Percentiles rank a stretch among this genome's conserved stretches.
Evolutionary conservation across 2,888 invertebrate species (phyloP).

Genomic region (Drosophila emarginata): DNA sequence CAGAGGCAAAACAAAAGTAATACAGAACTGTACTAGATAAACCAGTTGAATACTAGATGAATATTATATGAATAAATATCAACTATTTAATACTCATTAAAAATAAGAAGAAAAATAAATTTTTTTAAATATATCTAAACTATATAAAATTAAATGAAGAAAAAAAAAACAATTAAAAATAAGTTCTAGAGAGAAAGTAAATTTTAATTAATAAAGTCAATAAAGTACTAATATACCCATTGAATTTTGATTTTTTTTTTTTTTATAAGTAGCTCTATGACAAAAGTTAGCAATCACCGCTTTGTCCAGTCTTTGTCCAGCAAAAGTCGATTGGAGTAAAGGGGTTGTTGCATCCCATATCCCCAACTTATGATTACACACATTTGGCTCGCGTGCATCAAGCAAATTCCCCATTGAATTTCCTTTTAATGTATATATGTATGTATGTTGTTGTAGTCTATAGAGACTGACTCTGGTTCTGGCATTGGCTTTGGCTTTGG

Average conservation of each 20-base stretch:
- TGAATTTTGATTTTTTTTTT: no score
- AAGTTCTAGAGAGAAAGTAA: background rate
- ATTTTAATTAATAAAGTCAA: background rate
- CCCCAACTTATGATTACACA: conserved; percentile 52
- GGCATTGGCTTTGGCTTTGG: no score
- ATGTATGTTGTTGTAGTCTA: no score
- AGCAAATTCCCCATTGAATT: conserved; percentile 38
- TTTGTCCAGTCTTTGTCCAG: background rate
- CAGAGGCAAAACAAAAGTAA: conserved; percentile 24
- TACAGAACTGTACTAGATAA: conserved; percentile 44
- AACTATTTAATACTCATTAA: conserved; percentile 30
- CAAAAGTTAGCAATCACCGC: conserved; percentile 21
- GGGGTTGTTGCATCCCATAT: conserved; percentile 6
- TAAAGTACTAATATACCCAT: no score
- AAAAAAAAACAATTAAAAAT: no score
- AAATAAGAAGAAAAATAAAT: background rate
- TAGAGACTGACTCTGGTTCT: no score
- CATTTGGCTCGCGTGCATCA: conserved; percentile 43
- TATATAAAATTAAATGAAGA: background rate
- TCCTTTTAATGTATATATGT: conserved; percentile 40
- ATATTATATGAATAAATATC: conserved; percentile 20
- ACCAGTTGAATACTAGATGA: conserved; percentile 23
- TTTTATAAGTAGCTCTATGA: conserved; percentile 17
- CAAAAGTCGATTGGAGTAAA: background rate
- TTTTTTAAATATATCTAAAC: background rate